Percentiles rank a stretch among this genome's conserved stretches.
These are phyloP conservation scores for Aphaenogaster floridana DNA, from an alignment of 1,140 invertebrate genomes.

Conservation along the genomic window DNA sequence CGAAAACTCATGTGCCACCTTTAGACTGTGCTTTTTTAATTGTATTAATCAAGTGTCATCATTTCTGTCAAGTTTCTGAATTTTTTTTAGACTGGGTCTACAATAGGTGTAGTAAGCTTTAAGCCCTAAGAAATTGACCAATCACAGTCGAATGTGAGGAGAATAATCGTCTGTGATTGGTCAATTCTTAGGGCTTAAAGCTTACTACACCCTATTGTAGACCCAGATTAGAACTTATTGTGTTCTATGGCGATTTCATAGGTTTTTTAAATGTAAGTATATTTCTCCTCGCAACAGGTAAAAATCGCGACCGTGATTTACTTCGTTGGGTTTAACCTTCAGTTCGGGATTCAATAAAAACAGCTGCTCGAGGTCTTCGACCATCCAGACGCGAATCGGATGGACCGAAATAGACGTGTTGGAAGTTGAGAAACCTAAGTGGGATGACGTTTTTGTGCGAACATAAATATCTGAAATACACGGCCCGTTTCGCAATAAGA, in stretches of 20 bases:
- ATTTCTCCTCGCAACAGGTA: not conserved
- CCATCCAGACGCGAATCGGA: not conserved
- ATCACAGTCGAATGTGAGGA: too few relatives aligned
- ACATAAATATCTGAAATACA: conserved; percentile 47
- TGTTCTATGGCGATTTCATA: not conserved
- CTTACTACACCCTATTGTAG: too few relatives aligned
- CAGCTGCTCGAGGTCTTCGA: conserved; percentile 38
- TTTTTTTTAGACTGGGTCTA: too few relatives aligned
- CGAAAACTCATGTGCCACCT: not conserved
- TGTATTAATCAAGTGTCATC: not conserved
- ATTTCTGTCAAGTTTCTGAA: not conserved
- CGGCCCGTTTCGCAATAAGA: not conserved
- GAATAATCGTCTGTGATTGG: too few relatives aligned
- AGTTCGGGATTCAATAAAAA: not conserved
- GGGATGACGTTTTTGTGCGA: conserved; percentile 32
- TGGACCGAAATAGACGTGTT: conserved; percentile 29
- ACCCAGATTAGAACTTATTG: not conserved
- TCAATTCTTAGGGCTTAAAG: too few relatives aligned
- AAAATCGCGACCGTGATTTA: not conserved
- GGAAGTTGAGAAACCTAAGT: conserved; percentile 44
- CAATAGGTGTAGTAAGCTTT: too few relatives aligned
- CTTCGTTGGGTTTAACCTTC: not conserved
- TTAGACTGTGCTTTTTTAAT: not conserved
- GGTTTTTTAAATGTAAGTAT: not conserved
- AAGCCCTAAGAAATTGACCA: too few relatives aligned